Conservation (phyloP, 2,888 invertebrate genomes). For the Rhogogaster chlorosoma region DNA sequence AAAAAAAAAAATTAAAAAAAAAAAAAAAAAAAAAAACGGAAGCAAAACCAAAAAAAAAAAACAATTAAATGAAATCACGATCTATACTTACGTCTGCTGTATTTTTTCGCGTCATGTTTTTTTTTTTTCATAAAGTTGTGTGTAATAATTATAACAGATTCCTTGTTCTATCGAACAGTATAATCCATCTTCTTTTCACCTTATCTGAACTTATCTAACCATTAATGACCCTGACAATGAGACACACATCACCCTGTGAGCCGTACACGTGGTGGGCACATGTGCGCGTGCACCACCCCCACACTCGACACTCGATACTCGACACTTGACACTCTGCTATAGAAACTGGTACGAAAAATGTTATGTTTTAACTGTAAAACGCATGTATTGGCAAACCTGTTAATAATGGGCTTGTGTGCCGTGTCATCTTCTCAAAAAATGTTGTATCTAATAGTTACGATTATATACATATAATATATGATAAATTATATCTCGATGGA, state of each 20-base stretch:
- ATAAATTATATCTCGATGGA: slow-evolving; percentile 47
- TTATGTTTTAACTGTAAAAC: neutral
- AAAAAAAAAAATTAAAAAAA: neutral
- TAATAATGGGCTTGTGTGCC: neutral
- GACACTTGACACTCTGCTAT: slow-evolving; percentile 33
- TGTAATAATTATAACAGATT: neutral
- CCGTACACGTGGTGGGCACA: slow-evolving; percentile 35
- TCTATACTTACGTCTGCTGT: slow-evolving; percentile 14
- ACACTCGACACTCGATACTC: slow-evolving; percentile 25
- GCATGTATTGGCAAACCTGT: neutral
- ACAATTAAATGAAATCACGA: neutral
- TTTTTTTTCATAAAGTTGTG: neutral
- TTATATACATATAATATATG: slow-evolving; percentile 24
- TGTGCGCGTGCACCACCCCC: slow-evolving; percentile 36
- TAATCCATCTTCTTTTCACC: neutral
- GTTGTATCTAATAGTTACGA: slow-evolving; percentile 4
- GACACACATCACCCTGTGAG: slow-evolving; percentile 20
- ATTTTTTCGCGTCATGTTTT: neutral
- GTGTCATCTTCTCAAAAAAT: neutral
- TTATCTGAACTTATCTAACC: neutral
- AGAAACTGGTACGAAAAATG: neutral
- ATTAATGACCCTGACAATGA: slow-evolving; percentile 10
- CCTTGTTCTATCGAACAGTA: neutral
- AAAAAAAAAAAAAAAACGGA: neutral
- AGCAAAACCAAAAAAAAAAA: neutral